Conservation (phyloP, 1,140 invertebrate species). For the Drosophila murphyi region DNA sequence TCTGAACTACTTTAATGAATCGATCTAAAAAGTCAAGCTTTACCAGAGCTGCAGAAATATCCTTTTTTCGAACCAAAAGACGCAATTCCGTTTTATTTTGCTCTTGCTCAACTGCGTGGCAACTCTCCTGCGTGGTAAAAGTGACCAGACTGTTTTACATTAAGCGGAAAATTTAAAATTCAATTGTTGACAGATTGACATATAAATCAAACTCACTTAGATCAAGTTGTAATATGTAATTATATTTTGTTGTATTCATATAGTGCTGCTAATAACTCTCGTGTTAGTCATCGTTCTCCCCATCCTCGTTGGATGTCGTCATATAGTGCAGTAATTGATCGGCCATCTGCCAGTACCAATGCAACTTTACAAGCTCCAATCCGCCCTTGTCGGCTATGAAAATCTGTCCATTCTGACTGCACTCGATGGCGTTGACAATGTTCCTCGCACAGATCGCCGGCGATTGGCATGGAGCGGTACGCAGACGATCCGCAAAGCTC, state of each 20-base stretch:
- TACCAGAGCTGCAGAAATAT: too few species aligned
- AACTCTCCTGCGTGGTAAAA: too few species aligned
- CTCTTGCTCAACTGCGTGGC: too few species aligned
- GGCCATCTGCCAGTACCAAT: conserved; percentile 79
- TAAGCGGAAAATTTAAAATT: too few species aligned
- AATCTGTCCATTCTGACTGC: conserved; percentile 71
- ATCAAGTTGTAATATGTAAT: neutral
- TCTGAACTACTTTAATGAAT: too few species aligned
- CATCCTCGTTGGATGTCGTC: conserved; percentile 52
- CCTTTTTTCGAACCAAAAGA: too few species aligned
- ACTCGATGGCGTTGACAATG: conserved; percentile 75
- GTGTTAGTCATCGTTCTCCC: conserved; percentile 19
- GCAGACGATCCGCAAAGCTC: conserved; percentile 71
- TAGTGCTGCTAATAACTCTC: neutral
- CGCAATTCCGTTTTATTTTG: too few species aligned
- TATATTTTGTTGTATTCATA: neutral
- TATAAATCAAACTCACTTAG: too few species aligned
- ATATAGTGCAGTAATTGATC: conserved; percentile 69
- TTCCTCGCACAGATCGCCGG: conserved; percentile 66
- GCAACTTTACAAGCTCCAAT: conserved; percentile 66
- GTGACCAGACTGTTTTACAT: too few species aligned
- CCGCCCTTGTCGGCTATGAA: conserved; percentile 78
- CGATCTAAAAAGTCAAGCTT: too few species aligned
- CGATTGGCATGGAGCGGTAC: conserved; percentile 70
- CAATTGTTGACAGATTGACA: too few species aligned